phyloP scores from a whole-genome alignment of 2,797 vertebrate genomes.

The Alca torda region DNA sequence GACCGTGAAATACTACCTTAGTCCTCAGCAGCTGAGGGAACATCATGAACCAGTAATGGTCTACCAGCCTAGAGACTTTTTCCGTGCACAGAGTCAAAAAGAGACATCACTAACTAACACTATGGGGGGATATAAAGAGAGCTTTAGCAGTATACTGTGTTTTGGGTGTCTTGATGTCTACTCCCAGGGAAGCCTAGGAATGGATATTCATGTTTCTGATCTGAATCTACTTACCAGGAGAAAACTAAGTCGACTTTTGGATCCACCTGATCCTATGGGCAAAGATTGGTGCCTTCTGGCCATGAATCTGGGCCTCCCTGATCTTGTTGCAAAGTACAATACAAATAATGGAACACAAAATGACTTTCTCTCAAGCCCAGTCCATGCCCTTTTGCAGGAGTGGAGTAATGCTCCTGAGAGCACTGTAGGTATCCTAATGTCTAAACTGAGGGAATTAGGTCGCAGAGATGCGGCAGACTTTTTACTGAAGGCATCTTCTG shows the following conservation, averaged over 20 bases:
- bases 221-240: slow-evolving; percentile 87
- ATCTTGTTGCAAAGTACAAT: slow-evolving; percentile 93
- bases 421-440: slow-evolving; percentile 89
- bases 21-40: slow-evolving; percentile 94
- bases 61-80: slow-evolving; percentile 97
- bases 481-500: slow-evolving; percentile 88
- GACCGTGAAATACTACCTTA: slow-evolving; percentile 93
- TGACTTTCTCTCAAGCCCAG: slow-evolving; percentile 85
- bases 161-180: slow-evolving; percentile 94
- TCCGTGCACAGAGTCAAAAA: slow-evolving; percentile 88
- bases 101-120: slow-evolving; percentile 93
- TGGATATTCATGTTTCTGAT: slow-evolving; percentile 87
- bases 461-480: slow-evolving; percentile 95
- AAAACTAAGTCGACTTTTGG: slow-evolving; percentile 93
- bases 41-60: slow-evolving; percentile 94
- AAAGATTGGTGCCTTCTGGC: slow-evolving; percentile 99
- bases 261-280: slow-evolving; percentile 93
- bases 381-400: slow-evolving; percentile 89
- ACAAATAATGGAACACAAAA: slow-evolving; percentile 78
- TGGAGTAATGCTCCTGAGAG: slow-evolving; percentile 87
- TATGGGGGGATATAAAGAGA: slow-evolving; percentile 96
- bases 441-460: slow-evolving; percentile 92
- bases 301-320: slow-evolving; percentile 95
- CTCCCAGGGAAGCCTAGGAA: slow-evolving; percentile 88
- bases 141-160: slow-evolving; percentile 92